These are phyloP conservation scores for Archaeoteleia sp. DNA, from an alignment of 2,888 invertebrate species.

Conservation along the genomic window DNA sequence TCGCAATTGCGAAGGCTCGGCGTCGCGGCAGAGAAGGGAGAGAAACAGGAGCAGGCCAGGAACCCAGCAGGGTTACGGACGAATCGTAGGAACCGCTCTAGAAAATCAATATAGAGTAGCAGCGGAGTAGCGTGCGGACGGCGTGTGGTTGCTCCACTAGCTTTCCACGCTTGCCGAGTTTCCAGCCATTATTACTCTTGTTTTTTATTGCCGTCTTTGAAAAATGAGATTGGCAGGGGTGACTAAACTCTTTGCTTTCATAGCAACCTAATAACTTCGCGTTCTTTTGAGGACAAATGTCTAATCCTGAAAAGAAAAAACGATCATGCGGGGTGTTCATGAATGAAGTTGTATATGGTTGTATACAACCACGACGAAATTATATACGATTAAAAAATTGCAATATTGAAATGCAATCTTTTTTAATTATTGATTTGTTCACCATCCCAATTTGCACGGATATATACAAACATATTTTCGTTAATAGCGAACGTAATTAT, in stretches of 20 bases:
- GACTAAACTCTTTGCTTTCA: constrained; percentile 36
- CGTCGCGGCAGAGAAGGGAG: constrained; percentile 35
- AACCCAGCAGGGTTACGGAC: constrained; percentile 59
- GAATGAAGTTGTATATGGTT: too few species aligned
- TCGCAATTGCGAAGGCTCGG: constrained; percentile 45
- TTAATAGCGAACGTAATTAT: too few species aligned
- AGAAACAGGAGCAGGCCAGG: constrained; percentile 50
- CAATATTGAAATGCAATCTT: too few species aligned
- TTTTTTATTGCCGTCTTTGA: constrained; percentile 36
- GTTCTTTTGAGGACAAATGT: neutral
- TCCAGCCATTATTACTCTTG: constrained; percentile 52
- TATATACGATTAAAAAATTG: too few species aligned
- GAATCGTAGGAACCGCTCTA: constrained; percentile 60
- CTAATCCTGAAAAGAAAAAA: too few species aligned
- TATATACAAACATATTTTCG: too few species aligned
- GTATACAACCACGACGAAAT: too few species aligned
- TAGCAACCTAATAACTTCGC: constrained; percentile 24
- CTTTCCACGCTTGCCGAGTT: constrained; percentile 56
- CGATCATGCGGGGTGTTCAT: too few species aligned
- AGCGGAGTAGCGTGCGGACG: constrained; percentile 52
- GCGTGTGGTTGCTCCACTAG: constrained; percentile 56
- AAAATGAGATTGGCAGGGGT: constrained; percentile 17
- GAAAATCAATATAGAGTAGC: constrained; percentile 65
- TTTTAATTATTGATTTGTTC: too few species aligned
- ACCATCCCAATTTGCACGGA: too few species aligned